These are phyloP conservation scores for Peromyscus aztecus DNA, from an alignment of 2,797 vertebrate species.

Conservation along the genomic window DNA sequence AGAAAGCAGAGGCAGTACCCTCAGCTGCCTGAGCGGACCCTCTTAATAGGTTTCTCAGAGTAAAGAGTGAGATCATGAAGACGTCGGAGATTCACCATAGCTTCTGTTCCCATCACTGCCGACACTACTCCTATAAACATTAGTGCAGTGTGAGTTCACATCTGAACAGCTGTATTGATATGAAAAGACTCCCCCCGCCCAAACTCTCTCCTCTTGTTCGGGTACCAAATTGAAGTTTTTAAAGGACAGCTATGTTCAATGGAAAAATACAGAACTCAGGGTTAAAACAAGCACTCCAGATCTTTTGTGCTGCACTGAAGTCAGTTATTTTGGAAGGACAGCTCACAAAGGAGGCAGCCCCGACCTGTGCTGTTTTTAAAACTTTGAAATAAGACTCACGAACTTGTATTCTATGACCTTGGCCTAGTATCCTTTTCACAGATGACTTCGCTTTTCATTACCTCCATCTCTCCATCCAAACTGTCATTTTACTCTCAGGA, in stretches of 20 bases:
- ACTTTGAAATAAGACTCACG: conserved; percentile 46
- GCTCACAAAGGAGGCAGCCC: not conserved
- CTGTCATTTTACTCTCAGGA: conserved; percentile 59
- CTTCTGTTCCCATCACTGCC: conserved; percentile 51
- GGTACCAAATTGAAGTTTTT: conserved; percentile 57
- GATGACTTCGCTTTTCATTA: conserved; percentile 74
- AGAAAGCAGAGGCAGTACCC: conserved; percentile 4
- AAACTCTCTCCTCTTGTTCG: conserved; percentile 41
- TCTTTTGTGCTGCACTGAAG: not conserved
- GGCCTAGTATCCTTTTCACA: conserved; percentile 52
- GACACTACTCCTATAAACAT: not conserved
- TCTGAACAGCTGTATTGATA: conserved; percentile 16
- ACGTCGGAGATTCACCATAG: not conserved
- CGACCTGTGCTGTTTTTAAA: conserved; percentile 53
- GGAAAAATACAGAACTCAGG: not conserved
- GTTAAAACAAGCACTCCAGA: not conserved
- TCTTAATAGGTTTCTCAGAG: conserved; percentile 40
- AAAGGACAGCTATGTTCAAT: conserved; percentile 11
- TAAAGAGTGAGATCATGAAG: not conserved
- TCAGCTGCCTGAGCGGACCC: not conserved
- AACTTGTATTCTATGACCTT: conserved; percentile 70
- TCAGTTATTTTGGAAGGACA: conserved; percentile 15
- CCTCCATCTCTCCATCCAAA: conserved; percentile 46
- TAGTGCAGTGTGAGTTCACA: conserved; percentile 12
- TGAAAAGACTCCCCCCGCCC: not conserved